Evolutionary conservation across 2,888 invertebrate species (phyloP).

Genomic region (Drosophila peninsularis): DNA sequence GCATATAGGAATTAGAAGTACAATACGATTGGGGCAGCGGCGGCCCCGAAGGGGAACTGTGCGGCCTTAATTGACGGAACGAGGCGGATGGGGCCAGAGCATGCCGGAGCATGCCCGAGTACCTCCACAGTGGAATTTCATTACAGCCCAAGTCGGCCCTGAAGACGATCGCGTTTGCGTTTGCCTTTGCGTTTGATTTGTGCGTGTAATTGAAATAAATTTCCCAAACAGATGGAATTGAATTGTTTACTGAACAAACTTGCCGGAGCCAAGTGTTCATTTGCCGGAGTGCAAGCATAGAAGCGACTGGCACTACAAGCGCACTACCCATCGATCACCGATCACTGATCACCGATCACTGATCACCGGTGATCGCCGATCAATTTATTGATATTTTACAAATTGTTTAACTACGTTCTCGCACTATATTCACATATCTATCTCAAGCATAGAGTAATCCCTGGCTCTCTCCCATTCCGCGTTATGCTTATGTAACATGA

Average conservation of each 20-base stretch:
- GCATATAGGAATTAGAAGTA: slow-evolving; percentile 46
- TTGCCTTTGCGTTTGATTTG: slow-evolving; percentile 36
- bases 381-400: slow-evolving; percentile 19
- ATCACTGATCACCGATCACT: too few species aligned
- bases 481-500: not conserved
- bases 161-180: not conserved
- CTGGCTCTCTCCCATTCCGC: not conserved
- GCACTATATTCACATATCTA: not conserved
- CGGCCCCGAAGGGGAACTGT: too few species aligned
- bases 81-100: slow-evolving; percentile 8
- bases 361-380: too few species aligned
- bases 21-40: slow-evolving; percentile 38
- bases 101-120: slow-evolving; percentile 36
- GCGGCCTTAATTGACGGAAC: slow-evolving; percentile 42
- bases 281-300: not conserved
- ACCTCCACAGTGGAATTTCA: slow-evolving; percentile 34
- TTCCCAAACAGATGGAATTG: slow-evolving; percentile 17
- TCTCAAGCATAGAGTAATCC: not conserved
- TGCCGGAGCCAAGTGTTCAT: not conserved
- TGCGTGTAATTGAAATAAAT: slow-evolving; percentile 57
- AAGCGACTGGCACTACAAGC: not conserved
- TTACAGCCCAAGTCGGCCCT: slow-evolving; percentile 36
- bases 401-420: slow-evolving; percentile 26
- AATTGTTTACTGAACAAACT: slow-evolving; percentile 31
- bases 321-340: slow-evolving; percentile 21